Base-by-base conservation (phyloP, 1,140 invertebrate genomes). In the Camponotus vicinus region DNA sequence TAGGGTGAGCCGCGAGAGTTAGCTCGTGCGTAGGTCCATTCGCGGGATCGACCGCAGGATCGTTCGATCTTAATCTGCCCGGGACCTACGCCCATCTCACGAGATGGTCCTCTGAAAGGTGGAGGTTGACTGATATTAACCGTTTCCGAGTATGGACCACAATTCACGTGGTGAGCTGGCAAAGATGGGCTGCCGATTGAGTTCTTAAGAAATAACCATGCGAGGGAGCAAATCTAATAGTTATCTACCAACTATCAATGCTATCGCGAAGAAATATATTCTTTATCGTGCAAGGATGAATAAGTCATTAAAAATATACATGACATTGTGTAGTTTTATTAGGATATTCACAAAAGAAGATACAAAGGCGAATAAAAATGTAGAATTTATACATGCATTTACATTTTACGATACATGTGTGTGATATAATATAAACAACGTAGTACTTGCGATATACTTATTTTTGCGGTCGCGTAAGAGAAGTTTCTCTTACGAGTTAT, bases 1-100 rank as follows among this genome's bases (percentile, higher is more conserved):
- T 64, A 88, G 87, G 77, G 71, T 70, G 70, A 71, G 57, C 9
- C 40, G 76, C 63, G 52, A 69, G 67, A 80, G 21, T 71, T 77
- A 27, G 77, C 32, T 55, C 77, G 52, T 86, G 78, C 78, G 69
- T 82, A 82, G 78, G 59, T 83, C 67, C 71, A 84, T 76, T 82
- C 86, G 86, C 71, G 40, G 85, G 82, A 88, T 85, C 87, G 86
- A 86, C 78, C 77, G 18, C 75, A 77, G 69, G 85, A 91, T 89
- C 89, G 80, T 21, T 55, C 85, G 87, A 91, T 91, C 90, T 83
- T 91, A 91, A 91, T 90, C 87, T 69, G 75, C 49, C 64, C 75
- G 11, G 11, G 18, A 63, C 52, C 79, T 75, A 76, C 57, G 77
- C 59, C 67, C 61, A 70, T 67, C 61, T 42, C 21, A 27, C 45